Conservation (phyloP, 2,888 invertebrate genomes). For the Watsonalla cultraria region DNA sequence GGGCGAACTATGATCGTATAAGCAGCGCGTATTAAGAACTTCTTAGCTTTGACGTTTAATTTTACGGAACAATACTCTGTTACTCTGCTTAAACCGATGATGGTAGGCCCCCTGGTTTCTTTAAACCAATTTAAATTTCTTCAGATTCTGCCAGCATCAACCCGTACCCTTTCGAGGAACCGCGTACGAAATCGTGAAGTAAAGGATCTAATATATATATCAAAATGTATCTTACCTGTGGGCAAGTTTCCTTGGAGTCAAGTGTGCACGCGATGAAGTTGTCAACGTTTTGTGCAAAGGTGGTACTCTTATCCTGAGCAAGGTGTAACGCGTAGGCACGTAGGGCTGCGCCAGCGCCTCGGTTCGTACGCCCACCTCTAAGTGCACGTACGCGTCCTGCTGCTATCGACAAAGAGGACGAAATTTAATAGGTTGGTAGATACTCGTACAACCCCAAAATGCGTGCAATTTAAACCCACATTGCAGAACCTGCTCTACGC, state of each 20-base stretch:
- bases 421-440: constrained; percentile 2
- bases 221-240: constrained; percentile 75
- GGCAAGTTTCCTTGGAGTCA: constrained; percentile 92
- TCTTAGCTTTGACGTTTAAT: no score
- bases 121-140: no score
- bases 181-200: no score
- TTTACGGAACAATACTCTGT: no score
- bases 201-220: neutral
- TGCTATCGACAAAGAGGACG: constrained; percentile 68
- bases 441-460: neutral
- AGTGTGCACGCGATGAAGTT: constrained; percentile 96
- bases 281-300: constrained; percentile 94
- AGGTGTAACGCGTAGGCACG: constrained; percentile 88
- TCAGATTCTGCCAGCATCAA: no score
- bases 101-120: no score
- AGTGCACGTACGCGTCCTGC: constrained; percentile 87
- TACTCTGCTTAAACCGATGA: no score
- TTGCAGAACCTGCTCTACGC: no score
- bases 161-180: no score
- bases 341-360: constrained; percentile 84
- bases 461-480: neutral
- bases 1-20: no score
- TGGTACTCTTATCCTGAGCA: constrained; percentile 90
- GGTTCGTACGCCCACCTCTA: constrained; percentile 69
- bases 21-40: no score